Evolutionary conservation across 2,888 invertebrate genomes (phyloP).

Genomic region (Mesorhabditis belari): DNA sequence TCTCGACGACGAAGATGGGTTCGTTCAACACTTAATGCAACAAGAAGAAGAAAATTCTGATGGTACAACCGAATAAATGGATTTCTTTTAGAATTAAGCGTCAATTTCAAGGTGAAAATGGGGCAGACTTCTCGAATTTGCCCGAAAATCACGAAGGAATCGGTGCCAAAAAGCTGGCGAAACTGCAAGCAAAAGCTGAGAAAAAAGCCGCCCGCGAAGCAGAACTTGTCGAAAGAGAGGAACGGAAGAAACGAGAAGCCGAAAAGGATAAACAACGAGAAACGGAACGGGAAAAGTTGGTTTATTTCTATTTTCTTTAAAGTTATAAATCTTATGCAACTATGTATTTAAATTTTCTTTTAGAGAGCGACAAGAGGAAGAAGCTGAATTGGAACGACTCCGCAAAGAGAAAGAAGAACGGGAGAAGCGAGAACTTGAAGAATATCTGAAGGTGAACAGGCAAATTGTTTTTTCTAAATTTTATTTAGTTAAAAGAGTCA

Average conservation of each 20-base stretch:
- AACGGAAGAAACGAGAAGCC: constrained; percentile 39
- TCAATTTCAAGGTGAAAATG: constrained; percentile 3
- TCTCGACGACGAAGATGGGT: constrained; percentile 23
- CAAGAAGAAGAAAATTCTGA: constrained; percentile 9
- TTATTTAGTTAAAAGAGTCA: constrained; percentile 43
- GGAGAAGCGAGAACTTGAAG: constrained; percentile 47
- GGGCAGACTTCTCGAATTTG: not conserved
- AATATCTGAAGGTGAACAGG: constrained; percentile 41
- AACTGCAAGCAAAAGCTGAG: constrained; percentile 50
- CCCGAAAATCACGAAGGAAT: constrained; percentile 29
- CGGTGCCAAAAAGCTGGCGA: constrained; percentile 51
- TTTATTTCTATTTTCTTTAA: not conserved
- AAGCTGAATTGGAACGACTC: constrained; percentile 30
- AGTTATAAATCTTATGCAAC: not conserved
- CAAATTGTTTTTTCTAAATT: not conserved
- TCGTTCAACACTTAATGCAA: constrained; percentile 24
- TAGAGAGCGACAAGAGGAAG: constrained; percentile 27
- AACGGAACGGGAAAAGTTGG: constrained; percentile 24
- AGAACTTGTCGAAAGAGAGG: constrained; percentile 48
- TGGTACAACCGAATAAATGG: constrained; percentile 6
- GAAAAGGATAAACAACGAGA: constrained; percentile 41
- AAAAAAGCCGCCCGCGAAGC: constrained; percentile 43
- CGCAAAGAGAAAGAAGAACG: constrained; percentile 43
- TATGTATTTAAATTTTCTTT: not conserved
- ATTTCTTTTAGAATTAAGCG: constrained; percentile 7